Evolutionary conservation across 2,888 invertebrate genomes (phyloP), one percentile per base, ranked within the genome.

Genomic region (Pilophorus perplexus): DNA sequence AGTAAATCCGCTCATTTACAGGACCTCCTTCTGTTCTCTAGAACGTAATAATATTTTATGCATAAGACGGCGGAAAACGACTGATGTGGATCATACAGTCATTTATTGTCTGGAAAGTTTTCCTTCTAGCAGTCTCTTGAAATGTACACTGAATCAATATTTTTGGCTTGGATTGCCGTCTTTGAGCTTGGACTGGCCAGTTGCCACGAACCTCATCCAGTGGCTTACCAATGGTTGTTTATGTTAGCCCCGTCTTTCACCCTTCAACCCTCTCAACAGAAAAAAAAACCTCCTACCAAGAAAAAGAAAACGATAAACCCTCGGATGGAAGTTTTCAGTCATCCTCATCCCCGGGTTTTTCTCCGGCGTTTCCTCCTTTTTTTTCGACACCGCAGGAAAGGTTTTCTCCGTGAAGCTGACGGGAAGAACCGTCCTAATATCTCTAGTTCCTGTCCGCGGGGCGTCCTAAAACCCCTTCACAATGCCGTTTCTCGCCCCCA

Each of bases 381-480:
- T 12, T 6, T 12, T 6, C 6, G 12, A 33, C 33, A 8, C 12
- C 33, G 33, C 6, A 12, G 33, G 33, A 12, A 8, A 33, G 33
- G 33, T 33, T 6, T 6, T 33, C n/a, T n/a, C n/a, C n/a, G 33
- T 33, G 33, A 33, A 33, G 33, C 6, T 6, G 33, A 52, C 18
- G 52, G 52, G 6, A 5, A 18, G 52, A 28, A 52, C 52, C 16
- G 16, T 28, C 52, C 59, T 59, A 40, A 59, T 59, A 59, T 59
- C 59, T 59, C 42, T 38, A 42, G 44, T 42, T 59, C 44, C 59
- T 42, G 42, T 42, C 44, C 38, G 27, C 42, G 42, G 59, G 59
- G 42, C 42, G 42, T 42, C 44, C 42, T 28, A 14, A 52, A 52
- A 52, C 28, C 52, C 52, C 52, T 52, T 52, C n/a, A 52, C 52